Conservation (phyloP, 2,113 vertebrate species). For the Alouatta palliata region DNA sequence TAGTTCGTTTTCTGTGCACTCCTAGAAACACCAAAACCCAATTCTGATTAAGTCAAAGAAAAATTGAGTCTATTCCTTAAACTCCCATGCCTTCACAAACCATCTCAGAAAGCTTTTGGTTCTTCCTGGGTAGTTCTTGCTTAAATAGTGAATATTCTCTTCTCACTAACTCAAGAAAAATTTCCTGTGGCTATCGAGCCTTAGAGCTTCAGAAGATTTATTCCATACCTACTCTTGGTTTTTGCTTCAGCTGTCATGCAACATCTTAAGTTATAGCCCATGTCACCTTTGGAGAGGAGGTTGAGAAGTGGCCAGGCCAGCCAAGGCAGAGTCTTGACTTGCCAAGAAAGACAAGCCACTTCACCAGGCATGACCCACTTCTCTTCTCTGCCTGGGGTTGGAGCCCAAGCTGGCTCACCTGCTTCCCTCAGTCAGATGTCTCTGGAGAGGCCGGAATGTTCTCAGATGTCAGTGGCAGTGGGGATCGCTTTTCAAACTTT, state of each 20-base stretch:
- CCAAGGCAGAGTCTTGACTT: not conserved
- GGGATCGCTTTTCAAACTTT: slow-evolving; percentile 50
- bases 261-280: not conserved
- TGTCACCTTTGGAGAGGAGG: not conserved
- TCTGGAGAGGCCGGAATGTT: slow-evolving; percentile 29
- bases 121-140: not conserved
- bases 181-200: not conserved
- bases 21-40: not conserved
- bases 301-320: not conserved
- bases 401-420: slow-evolving; percentile 5
- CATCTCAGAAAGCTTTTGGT: not conserved
- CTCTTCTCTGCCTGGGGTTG: not conserved
- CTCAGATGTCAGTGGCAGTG: not conserved
- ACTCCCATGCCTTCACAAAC: not conserved
- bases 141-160: not conserved
- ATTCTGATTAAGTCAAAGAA: not conserved
- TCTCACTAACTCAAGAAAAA: not conserved
- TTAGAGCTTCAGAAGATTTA: not conserved
- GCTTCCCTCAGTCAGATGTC: not conserved
- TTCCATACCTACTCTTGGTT: not conserved
- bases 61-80: not conserved
- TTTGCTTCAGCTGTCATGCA: not conserved
- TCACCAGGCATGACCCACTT: not conserved
- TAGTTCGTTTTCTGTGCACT: not conserved
- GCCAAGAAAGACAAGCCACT: not conserved